Conservation (phyloP, 2,113 vertebrate genomes). For the Oryzias curvinotus region DNA sequence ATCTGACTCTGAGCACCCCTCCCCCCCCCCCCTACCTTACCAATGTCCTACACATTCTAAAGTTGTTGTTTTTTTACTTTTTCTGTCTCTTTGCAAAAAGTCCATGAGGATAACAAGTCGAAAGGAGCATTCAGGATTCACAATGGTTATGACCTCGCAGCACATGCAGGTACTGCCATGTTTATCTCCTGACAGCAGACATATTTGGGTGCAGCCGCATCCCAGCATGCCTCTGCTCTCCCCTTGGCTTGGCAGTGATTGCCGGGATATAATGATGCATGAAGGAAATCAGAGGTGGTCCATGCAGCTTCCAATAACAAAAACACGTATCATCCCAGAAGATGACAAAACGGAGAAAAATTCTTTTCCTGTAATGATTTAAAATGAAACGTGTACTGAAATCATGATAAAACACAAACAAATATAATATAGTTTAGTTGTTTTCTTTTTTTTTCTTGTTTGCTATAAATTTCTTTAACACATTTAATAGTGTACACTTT, state of each 20-base stretch:
- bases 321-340: slow-evolving; percentile 54
- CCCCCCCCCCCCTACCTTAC: slow-evolving; percentile 22
- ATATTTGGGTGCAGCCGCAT: neutral
- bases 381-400: too few relatives aligned
- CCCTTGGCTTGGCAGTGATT: slow-evolving; percentile 1
- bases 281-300: neutral
- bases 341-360: slow-evolving; percentile 18
- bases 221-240: neutral
- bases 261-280: slow-evolving; percentile 27
- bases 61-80: slow-evolving; percentile 27
- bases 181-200: neutral
- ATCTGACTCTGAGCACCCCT: slow-evolving; percentile 48
- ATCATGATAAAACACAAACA: neutral
- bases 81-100: slow-evolving; percentile 19
- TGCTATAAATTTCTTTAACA: too few relatives aligned
- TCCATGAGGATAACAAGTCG: slow-evolving; percentile 5
- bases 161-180: neutral
- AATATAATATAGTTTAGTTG: too few relatives aligned
- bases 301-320: slow-evolving; percentile 44
- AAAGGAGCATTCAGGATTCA: neutral
- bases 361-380: slow-evolving; percentile 5
- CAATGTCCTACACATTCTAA: slow-evolving; percentile 67
- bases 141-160: neutral
- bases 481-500: too few relatives aligned
- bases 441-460: too few relatives aligned